Evolutionary conservation across 64 coral and sea anemone species (phyloP).

Genomic region (Actinia equina): DNA sequence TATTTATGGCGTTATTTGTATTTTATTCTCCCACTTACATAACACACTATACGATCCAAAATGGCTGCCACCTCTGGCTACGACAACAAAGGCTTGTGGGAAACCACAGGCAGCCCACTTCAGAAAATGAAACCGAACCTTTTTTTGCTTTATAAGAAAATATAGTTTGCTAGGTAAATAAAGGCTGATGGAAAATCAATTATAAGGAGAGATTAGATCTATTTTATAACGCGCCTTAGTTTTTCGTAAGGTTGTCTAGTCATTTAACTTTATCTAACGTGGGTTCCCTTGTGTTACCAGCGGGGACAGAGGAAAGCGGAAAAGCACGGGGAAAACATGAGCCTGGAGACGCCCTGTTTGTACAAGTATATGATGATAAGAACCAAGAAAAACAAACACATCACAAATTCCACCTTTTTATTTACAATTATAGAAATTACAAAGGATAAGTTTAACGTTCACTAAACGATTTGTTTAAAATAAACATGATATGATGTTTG

Average conservation of each 20-base stretch:
- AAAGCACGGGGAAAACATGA: background rate
- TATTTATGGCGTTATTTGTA: background rate
- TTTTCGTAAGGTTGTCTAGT: too few species aligned
- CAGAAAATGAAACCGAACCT: too few species aligned
- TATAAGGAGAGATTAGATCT: too few species aligned
- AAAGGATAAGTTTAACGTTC: background rate
- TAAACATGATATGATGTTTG: too few species aligned
- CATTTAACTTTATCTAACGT: background rate
- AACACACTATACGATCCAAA: background rate
- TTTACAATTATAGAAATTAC: background rate
- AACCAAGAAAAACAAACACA: background rate
- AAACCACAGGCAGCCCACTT: background rate
- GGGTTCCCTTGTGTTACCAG: background rate
- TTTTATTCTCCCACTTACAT: slow-evolving; percentile 1
- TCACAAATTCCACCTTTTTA: background rate
- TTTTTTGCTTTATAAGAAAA: too few species aligned
- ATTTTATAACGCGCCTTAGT: too few species aligned
- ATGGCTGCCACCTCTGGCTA: background rate
- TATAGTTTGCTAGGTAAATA: too few species aligned
- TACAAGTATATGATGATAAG: background rate
- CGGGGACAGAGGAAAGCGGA: too few species aligned
- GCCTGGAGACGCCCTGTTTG: background rate
- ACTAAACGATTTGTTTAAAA: background rate
- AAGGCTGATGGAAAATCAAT: too few species aligned
- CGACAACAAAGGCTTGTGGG: background rate